Conservation (phyloP, 1,140 invertebrate species). For the Diorhabda carinulata region DNA sequence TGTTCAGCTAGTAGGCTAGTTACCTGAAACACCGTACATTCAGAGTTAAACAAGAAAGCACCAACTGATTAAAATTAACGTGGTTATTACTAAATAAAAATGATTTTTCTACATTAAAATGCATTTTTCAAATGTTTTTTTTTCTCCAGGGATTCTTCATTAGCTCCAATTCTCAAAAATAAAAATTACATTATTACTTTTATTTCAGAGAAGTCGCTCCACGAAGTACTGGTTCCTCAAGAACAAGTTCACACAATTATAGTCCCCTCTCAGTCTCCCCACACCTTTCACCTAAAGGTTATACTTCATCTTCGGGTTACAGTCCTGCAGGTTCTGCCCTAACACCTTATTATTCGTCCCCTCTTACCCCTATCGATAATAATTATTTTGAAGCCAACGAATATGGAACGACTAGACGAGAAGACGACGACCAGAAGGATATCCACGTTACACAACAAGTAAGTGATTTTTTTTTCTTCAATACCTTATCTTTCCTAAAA, state of each 20-base stretch:
- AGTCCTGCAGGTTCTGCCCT: constrained; percentile 39
- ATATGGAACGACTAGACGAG: constrained; percentile 21
- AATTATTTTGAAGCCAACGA: constrained; percentile 35
- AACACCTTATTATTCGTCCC: constrained; percentile 38
- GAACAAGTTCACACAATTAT: constrained; percentile 42
- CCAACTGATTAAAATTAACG: too few relatives aligned
- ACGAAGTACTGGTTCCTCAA: constrained; percentile 39
- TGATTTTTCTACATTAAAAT: too few relatives aligned
- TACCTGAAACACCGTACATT: too few relatives aligned
- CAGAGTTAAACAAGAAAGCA: too few relatives aligned
- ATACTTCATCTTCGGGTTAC: constrained; percentile 29
- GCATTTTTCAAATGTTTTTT: too few relatives aligned
- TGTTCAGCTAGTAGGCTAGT: too few relatives aligned
- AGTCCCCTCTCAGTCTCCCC: constrained; percentile 45
- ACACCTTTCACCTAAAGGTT: constrained; percentile 41
- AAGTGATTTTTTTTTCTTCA: constrained; percentile 4
- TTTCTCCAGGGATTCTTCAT: too few relatives aligned
- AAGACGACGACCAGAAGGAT: constrained; percentile 26
- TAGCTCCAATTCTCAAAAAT: neutral
- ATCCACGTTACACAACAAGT: constrained; percentile 45
- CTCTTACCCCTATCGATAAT: constrained; percentile 41
- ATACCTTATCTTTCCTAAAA: too few relatives aligned
- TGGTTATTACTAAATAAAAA: too few relatives aligned
- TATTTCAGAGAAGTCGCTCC: constrained; percentile 37
- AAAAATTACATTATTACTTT: constrained; percentile 10